Conservation (phyloP, 1,140 invertebrate species). For the Adoxophyes honmai region DNA sequence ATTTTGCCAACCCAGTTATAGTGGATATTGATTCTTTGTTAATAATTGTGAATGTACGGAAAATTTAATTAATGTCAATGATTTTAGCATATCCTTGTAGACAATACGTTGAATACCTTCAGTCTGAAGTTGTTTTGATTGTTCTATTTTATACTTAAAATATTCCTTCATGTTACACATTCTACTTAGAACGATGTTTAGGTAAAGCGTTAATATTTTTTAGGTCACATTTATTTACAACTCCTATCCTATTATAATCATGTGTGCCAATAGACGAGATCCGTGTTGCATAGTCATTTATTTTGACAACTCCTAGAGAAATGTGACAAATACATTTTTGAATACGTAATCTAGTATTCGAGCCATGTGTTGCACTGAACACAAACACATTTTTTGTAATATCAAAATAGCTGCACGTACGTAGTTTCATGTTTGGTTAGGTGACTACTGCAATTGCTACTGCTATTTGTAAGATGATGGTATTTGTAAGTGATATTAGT, state of each 20-base stretch:
- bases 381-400: background rate
- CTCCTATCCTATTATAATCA: slow-evolving; percentile 22
- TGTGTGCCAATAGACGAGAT: slow-evolving; percentile 32
- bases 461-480: background rate
- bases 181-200: too few species aligned
- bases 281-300: background rate
- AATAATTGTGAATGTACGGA: slow-evolving; percentile 5
- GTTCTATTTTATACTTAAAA: slow-evolving; percentile 9
- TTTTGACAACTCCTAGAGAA: background rate
- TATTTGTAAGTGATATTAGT: slow-evolving; percentile 19
- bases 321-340: background rate
- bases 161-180: too few species aligned
- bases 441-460: background rate
- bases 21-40: slow-evolving; percentile 20
- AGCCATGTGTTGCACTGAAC: background rate
- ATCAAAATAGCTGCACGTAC: slow-evolving; percentile 1
- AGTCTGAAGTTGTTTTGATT: too few species aligned
- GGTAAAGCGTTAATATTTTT: background rate
- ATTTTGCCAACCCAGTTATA: slow-evolving; percentile 25
- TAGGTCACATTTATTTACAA: too few species aligned
- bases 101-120: slow-evolving; percentile 26
- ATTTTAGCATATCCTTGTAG: slow-evolving; percentile 40
- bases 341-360: background rate
- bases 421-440: slow-evolving; percentile 12
- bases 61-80: slow-evolving; percentile 32